These are phyloP conservation scores for Xenopus laevis DNA, from an alignment of 2,113 vertebrate species.

Conservation along the genomic window DNA sequence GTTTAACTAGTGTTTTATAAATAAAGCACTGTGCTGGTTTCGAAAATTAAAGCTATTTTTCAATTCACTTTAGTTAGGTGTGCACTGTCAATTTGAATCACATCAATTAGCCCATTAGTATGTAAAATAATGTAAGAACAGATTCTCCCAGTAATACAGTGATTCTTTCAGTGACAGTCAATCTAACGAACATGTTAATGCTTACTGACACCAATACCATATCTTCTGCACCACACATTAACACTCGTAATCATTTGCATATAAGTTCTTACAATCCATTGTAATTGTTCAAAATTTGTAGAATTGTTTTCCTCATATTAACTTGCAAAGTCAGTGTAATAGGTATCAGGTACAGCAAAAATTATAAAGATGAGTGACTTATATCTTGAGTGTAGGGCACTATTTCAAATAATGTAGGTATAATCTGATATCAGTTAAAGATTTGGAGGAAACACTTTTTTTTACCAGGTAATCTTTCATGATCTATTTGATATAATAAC, in stretches of 20 bases:
- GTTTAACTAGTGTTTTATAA: background rate
- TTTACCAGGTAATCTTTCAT: too few species aligned
- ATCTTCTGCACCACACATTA: conserved; percentile 12
- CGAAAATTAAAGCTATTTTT: conserved; percentile 9
- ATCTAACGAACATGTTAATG: conserved; percentile 23
- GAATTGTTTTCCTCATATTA: too few species aligned
- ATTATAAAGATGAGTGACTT: too few species aligned
- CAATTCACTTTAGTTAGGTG: conserved; percentile 17
- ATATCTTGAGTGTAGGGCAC: too few species aligned
- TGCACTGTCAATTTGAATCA: conserved; percentile 14
- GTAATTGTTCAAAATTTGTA: too few species aligned
- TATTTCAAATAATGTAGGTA: too few species aligned
- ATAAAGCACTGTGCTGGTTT: background rate
- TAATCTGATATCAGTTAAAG: too few species aligned
- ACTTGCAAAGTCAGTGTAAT: too few species aligned
- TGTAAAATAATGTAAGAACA: conserved; percentile 20
- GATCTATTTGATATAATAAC: too few species aligned
- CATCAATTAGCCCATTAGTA: conserved; percentile 15
- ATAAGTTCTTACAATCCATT: background rate
- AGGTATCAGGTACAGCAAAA: too few species aligned
- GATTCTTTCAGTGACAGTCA: conserved; percentile 17
- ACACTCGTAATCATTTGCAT: background rate
- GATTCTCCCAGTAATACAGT: background rate
- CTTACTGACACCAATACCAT: conserved; percentile 9
- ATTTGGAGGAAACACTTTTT: too few species aligned